A percentile compares a stretch with the other conserved stretches of the same genome.
Evolutionary conservation across 2,113 vertebrate genomes (phyloP).

Genomic region (Lepidothrix coronata): DNA sequence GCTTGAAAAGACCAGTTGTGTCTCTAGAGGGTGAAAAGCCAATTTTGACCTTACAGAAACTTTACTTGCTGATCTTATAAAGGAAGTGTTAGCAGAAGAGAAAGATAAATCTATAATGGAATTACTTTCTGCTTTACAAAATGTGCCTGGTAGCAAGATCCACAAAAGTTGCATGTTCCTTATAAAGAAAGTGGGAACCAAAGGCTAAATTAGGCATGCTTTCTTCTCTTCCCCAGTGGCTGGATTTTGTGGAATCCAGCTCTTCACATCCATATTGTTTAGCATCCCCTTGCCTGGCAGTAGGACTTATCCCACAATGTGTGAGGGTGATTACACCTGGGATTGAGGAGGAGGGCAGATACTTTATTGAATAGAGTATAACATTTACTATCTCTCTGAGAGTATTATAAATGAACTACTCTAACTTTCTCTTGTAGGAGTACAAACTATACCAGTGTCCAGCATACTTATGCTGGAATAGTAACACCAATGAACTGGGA

Average conservation of each 20-base stretch:
- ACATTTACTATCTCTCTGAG: not conserved
- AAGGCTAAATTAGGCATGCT: not conserved
- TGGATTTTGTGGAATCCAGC: not conserved
- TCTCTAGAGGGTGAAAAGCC: slow-evolving; percentile 44
- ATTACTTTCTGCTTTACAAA: slow-evolving; percentile 16
- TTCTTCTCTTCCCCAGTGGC: not conserved
- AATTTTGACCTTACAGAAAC: slow-evolving; percentile 49
- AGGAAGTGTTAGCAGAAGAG: not conserved
- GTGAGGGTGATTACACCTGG: not conserved
- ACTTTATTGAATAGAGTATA: not conserved
- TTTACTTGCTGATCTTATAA: slow-evolving; percentile 34
- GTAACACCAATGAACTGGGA: not conserved
- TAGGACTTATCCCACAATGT: not conserved
- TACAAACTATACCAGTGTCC: not conserved
- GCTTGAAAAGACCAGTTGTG: slow-evolving; percentile 41
- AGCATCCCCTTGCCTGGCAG: not conserved
- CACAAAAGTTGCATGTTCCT: not conserved
- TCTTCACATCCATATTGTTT: not conserved
- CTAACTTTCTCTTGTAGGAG: not conserved
- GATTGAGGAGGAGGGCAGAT: not conserved
- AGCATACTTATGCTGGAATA: not conserved
- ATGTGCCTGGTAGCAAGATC: not conserved
- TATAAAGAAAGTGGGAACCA: not conserved
- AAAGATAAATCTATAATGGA: slow-evolving; percentile 44
- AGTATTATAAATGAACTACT: not conserved